Base-by-base conservation (phyloP, 1,140 invertebrate species). In the Drusus annulatus region DNA sequence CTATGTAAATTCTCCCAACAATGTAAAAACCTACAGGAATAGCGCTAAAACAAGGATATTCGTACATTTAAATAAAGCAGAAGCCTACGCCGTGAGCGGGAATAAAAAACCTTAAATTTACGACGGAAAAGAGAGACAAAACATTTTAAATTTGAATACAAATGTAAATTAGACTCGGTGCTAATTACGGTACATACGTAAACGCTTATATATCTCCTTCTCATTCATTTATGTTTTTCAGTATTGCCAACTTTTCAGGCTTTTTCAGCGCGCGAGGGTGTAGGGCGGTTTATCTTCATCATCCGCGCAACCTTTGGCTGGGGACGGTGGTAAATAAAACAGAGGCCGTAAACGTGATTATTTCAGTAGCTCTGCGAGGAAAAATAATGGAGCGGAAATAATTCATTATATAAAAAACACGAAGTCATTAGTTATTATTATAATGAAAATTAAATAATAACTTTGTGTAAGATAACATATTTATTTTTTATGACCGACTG, bases 91-190 rank as follows among this genome's bases (percentile, higher is more conserved):
- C 69, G 52, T 16, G 50, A 36, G 51, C 62, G 76, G 25, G 62
- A 23, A 69, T 36, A 69, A 78, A 81, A 78, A 74, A 76, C 19
- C 23, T 58, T 56, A 69, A 81, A 83, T 83, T 83, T 83, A 83
- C 81, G 88, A 86, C 85, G 88, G 87, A 86, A 87, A 88, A 88
- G 86, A 87, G 87, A 86, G 81, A 76, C 80, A 81, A 80, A 83
- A 82, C 82, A 88, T 89, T 89, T 87, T 88, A 90, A 90, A 90
- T 90, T 89, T 90, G 89, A 90, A 90, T 90, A 90, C 89, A 90
- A 90, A 90, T 90, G 89, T 90, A 90, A 90, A 90, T 90, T 90
- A 90, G 89, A 89, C 88, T 88, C 88, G 86, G 86, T 86, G 88
- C 89, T 90, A 90, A 90, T 90, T 90, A 90, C 76, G 80, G 79